These are phyloP conservation scores for Palloptera scutellata DNA, from an alignment of 2,888 invertebrate genomes.

Conservation along the genomic window DNA sequence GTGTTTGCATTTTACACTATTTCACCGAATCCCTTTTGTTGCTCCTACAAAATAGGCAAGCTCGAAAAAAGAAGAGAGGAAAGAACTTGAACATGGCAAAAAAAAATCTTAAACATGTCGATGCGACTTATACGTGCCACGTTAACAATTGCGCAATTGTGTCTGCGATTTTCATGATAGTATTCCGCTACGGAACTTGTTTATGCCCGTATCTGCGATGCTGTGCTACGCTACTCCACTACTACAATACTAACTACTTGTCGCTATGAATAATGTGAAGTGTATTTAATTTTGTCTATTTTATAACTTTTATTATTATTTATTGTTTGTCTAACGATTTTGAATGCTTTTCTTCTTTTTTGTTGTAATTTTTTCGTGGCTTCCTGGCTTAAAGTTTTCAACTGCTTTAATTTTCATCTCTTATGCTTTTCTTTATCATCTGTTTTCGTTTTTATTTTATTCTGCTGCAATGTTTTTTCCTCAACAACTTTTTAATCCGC, in stretches of 20 bases:
- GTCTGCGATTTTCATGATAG: no score
- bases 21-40: neutral
- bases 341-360: neutral
- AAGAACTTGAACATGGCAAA: slow-evolving; percentile 2
- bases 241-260: no score
- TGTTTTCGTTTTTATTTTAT: slow-evolving; percentile 5
- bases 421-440: neutral
- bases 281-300: no score
- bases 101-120: slow-evolving; percentile 14
- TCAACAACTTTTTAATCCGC: slow-evolving; percentile 39
- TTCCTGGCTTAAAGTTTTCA: neutral
- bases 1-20: slow-evolving; percentile 31
- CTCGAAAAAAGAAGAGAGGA: no score
- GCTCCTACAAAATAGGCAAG: no score
- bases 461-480: slow-evolving; percentile 11
- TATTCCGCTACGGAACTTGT: no score
- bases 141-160: slow-evolving; percentile 20
- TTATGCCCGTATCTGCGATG: no score
- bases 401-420: slow-evolving; percentile 10
- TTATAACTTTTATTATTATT: no score
- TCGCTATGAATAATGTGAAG: no score
- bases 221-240: no score
- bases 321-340: no score
- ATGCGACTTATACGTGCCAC: slow-evolving; percentile 19
- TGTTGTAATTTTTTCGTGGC: neutral